These are phyloP conservation scores for Ophion obscuratus DNA, from an alignment of 2,888 invertebrate species.

Conservation along the genomic window DNA sequence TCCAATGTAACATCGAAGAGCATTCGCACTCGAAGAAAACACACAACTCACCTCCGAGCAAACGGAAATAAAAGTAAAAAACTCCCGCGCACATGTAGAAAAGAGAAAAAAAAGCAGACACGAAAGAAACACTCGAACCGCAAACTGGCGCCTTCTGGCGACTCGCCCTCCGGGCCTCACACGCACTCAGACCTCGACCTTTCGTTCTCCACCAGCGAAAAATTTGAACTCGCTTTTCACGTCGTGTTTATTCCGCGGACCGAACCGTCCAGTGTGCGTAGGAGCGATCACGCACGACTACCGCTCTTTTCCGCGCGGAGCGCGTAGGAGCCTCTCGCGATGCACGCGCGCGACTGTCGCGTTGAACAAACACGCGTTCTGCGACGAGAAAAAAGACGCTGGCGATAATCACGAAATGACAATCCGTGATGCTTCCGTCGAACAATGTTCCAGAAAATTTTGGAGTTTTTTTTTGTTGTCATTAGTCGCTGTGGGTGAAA, in stretches of 20 bases:
- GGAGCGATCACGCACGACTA: not conserved
- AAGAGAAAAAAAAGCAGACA: not conserved
- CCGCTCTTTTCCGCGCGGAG: not conserved
- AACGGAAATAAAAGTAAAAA: slow-evolving; percentile 34
- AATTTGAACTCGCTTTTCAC: slow-evolving; percentile 6
- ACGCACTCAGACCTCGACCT: not conserved
- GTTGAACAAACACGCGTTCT: slow-evolving; percentile 16
- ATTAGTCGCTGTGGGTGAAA: not conserved
- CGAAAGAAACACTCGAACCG: slow-evolving; percentile 11
- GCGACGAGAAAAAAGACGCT: not conserved
- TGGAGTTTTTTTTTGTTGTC: not conserved
- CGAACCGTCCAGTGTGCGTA: not conserved
- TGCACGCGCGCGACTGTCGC: slow-evolving; percentile 11
- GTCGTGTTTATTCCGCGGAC: slow-evolving; percentile 3
- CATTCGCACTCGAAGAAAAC: slow-evolving; percentile 1
- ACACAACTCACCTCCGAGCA: slow-evolving; percentile 52
- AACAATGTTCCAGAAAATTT: not conserved
- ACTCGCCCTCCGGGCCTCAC: not conserved
- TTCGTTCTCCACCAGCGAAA: slow-evolving; percentile 5
- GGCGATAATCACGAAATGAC: slow-evolving; percentile 4
- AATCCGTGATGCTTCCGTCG: not conserved
- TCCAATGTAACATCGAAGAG: not conserved
- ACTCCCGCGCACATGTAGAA: slow-evolving; percentile 9
- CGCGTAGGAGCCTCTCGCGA: not conserved
- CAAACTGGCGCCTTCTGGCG: slow-evolving; percentile 13